Conservation (phyloP, 2,797 vertebrate species). For the Acrossocheilus fasciatus region DNA sequence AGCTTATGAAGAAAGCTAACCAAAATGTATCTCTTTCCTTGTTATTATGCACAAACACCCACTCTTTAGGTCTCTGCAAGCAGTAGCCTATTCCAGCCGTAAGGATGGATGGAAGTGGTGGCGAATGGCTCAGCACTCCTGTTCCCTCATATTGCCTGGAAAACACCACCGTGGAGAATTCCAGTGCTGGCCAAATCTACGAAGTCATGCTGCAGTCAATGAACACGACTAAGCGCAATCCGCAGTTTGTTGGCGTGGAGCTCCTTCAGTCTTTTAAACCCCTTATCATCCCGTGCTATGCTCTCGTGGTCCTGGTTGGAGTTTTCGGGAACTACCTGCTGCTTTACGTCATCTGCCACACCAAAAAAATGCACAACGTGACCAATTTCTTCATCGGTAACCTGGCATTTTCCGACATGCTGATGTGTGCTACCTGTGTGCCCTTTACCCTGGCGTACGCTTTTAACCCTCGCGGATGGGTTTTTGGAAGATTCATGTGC, state of each 20-base stretch:
- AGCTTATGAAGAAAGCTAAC: not conserved
- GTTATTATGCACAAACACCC: constrained; percentile 24
- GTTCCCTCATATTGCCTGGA: constrained; percentile 55
- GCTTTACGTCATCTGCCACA: constrained; percentile 88
- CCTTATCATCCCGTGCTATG: constrained; percentile 88
- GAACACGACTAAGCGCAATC: constrained; percentile 77
- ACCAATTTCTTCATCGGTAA: constrained; percentile 93
- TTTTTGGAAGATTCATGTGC: constrained; percentile 88
- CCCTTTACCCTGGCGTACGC: constrained; percentile 90
- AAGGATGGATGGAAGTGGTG: constrained; percentile 74
- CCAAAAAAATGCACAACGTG: constrained; percentile 91
- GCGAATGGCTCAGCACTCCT: constrained; percentile 68
- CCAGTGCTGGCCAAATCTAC: constrained; percentile 63
- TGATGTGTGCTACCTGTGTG: constrained; percentile 89
- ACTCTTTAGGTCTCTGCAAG: constrained; percentile 20
- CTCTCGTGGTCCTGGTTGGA: constrained; percentile 84
- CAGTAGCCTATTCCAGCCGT: not conserved
- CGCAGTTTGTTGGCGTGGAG: constrained; percentile 85
- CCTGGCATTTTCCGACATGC: constrained; percentile 90
- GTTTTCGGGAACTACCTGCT: constrained; percentile 88
- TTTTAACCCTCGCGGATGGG: constrained; percentile 89
- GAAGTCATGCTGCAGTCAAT: constrained; percentile 73
- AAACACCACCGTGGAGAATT: constrained; percentile 61
- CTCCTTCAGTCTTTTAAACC: constrained; percentile 88
- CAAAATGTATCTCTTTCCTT: constrained; percentile 35